These are phyloP conservation scores for Acrossocheilus fasciatus DNA, from an alignment of 2,797 vertebrate genomes.

Conservation along the genomic window DNA sequence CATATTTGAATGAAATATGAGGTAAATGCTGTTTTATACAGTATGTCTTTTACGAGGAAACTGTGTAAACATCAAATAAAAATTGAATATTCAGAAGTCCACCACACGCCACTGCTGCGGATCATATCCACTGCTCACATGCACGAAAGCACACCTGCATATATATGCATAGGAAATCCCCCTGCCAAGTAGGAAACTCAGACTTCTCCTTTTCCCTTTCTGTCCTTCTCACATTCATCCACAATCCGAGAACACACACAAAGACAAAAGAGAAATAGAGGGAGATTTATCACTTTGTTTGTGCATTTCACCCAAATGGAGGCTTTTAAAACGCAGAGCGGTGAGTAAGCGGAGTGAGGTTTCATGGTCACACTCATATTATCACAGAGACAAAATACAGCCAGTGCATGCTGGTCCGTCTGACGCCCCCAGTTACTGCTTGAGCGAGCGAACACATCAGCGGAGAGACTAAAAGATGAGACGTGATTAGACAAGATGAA, in stretches of 20 bases:
- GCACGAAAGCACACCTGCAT: constrained; percentile 39
- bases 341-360: constrained; percentile 48
- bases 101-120: background rate
- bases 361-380: constrained; percentile 54
- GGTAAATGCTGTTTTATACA: background rate
- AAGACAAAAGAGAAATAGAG: constrained; percentile 37
- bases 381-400: constrained; percentile 59
- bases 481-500: constrained; percentile 38
- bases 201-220: constrained; percentile 40
- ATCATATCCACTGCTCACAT: constrained; percentile 25
- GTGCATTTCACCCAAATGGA: constrained; percentile 46
- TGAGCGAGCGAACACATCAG: constrained; percentile 39
- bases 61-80: background rate
- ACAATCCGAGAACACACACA: constrained; percentile 43
- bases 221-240: constrained; percentile 18
- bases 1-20: background rate
- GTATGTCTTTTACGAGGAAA: background rate
- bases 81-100: background rate
- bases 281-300: constrained; percentile 50
- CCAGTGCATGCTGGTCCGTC: constrained; percentile 26
- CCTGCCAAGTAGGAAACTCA: constrained; percentile 30
- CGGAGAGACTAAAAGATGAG: constrained; percentile 34
- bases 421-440: constrained; percentile 26
- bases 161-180: constrained; percentile 29
- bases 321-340: constrained; percentile 38